Evolutionary conservation across 2,888 invertebrate genomes (phyloP).

Genomic region (Megalurothrips usitatus): DNA sequence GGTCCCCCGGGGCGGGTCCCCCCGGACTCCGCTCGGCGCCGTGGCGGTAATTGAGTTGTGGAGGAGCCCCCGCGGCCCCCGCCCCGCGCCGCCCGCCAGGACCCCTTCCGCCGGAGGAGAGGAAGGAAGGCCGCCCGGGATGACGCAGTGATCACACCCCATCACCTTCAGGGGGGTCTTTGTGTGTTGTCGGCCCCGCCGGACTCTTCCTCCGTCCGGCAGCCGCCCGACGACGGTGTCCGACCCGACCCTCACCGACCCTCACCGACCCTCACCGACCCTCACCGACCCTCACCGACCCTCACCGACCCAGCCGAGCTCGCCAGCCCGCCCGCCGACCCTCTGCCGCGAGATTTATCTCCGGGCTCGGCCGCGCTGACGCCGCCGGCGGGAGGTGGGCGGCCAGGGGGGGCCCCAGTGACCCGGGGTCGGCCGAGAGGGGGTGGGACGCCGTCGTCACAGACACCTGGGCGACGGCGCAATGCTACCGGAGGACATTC

Average conservation of each 20-base stretch:
- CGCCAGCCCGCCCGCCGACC: too few relatives aligned
- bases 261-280: too few relatives aligned
- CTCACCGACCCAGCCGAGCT: too few relatives aligned
- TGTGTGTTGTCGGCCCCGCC: not conserved
- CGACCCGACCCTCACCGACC: too few relatives aligned
- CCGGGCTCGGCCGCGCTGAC: not conserved
- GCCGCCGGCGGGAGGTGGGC: too few relatives aligned
- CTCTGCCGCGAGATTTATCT: not conserved
- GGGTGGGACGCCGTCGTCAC: not conserved
- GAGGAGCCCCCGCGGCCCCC: too few relatives aligned
- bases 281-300: too few relatives aligned
- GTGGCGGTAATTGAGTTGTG: not conserved
- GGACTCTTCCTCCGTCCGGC: not conserved
- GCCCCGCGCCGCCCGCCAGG: not conserved
- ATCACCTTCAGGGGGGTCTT: not conserved
- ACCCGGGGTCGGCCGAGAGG: too few relatives aligned
- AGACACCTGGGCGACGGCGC: not conserved
- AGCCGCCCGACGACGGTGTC: too few relatives aligned
- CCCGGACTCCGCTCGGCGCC: not conserved
- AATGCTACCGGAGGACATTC: not conserved
- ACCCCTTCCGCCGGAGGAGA: too few relatives aligned
- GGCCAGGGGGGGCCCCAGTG: too few relatives aligned
- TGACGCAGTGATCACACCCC: conserved; percentile 10
- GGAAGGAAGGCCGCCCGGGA: not conserved
- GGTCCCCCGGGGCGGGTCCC: not conserved